phyloP scores from a whole-genome alignment of 2,888 invertebrate genomes.

The Dioctria linearis region DNA sequence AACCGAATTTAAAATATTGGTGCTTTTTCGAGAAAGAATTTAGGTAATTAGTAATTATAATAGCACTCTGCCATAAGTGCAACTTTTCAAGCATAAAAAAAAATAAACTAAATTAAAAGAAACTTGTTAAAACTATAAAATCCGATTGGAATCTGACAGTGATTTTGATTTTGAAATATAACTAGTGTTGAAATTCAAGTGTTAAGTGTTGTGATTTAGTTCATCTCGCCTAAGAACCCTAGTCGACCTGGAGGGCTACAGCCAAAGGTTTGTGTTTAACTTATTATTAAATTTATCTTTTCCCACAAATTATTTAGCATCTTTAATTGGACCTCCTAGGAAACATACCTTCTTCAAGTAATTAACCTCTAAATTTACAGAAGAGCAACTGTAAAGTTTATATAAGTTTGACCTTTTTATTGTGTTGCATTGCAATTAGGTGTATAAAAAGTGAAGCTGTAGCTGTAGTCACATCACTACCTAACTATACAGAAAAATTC shows the following conservation, averaged over 20 bases:
- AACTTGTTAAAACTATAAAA: no score
- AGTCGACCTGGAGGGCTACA: slow-evolving; percentile 62
- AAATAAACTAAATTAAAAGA: no score
- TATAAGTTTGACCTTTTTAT: neutral
- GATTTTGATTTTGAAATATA: neutral
- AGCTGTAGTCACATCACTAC: slow-evolving; percentile 44
- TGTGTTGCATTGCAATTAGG: neutral
- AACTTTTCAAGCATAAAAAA: no score
- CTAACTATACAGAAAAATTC: slow-evolving; percentile 42
- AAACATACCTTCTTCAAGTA: neutral
- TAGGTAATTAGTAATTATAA: neutral
- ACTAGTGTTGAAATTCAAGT: slow-evolving; percentile 5
- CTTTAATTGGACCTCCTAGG: neutral
- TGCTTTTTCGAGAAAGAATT: slow-evolving; percentile 29
- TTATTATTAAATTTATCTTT: slow-evolving; percentile 2
- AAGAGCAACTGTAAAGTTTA: slow-evolving; percentile 1
- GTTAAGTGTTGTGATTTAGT: slow-evolving; percentile 37
- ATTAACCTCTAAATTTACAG: neutral
- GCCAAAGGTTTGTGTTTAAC: slow-evolving; percentile 60
- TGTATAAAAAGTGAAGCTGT: neutral
- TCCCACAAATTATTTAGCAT: neutral
- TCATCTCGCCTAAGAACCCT: slow-evolving; percentile 24
- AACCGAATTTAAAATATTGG: slow-evolving; percentile 46
- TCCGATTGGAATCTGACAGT: neutral
- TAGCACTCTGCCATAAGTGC: neutral